These are phyloP conservation scores for Bombus breviceps DNA, from an alignment of 1,140 invertebrate genomes.

Conservation along the genomic window DNA sequence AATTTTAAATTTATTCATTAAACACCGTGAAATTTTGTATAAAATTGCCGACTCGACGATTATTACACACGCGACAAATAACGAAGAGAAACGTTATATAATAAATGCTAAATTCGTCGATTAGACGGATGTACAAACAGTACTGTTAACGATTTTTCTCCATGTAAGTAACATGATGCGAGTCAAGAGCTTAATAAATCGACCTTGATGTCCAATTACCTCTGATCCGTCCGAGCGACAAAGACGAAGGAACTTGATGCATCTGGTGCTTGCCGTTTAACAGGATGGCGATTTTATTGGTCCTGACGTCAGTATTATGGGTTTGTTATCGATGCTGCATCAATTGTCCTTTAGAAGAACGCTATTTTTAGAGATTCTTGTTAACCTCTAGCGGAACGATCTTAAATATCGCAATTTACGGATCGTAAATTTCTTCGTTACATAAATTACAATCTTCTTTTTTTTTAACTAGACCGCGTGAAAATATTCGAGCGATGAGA, in stretches of 20 bases:
- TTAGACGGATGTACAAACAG: constrained; percentile 52
- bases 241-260: constrained; percentile 46
- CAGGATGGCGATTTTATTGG: constrained; percentile 71
- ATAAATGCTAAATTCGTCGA: constrained; percentile 50
- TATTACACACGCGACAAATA: background rate
- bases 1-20: background rate
- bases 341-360: constrained; percentile 39
- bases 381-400: constrained; percentile 4
- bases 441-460: background rate
- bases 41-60: background rate
- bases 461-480: background rate
- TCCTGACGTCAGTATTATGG: constrained; percentile 70
- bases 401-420: background rate
- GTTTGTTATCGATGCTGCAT: constrained; percentile 61
- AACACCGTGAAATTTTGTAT: background rate
- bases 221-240: constrained; percentile 46
- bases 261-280: constrained; percentile 69
- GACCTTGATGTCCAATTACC: constrained; percentile 65
- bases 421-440: constrained; percentile 9
- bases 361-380: constrained; percentile 46
- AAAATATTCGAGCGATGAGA: background rate
- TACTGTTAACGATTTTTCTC: constrained; percentile 24
- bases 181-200: constrained; percentile 62
- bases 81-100: background rate
- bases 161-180: constrained; percentile 1